phyloP scores from a whole-genome alignment of 2,113 vertebrate species.

The Megaceryle torquata region DNA sequence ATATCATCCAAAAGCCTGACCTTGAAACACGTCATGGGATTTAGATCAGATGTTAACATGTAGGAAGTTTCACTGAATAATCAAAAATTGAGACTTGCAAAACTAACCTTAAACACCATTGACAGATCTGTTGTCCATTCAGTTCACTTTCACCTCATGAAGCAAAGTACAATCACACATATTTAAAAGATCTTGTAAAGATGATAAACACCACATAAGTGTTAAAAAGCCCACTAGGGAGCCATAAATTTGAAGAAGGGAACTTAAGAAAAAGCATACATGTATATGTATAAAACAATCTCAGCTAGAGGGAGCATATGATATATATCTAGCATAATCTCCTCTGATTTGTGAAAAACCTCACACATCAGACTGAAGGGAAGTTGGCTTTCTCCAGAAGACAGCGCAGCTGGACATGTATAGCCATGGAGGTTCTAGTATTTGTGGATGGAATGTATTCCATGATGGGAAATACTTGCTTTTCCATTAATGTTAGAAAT shows the following conservation, averaged over 20 bases:
- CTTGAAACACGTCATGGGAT: constrained; percentile 9
- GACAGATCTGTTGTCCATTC: constrained; percentile 34
- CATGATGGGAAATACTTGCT: background rate
- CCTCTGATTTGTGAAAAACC: constrained; percentile 33
- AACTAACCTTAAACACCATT: constrained; percentile 34
- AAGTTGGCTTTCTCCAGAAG: constrained; percentile 18
- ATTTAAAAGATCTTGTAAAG: constrained; percentile 51
- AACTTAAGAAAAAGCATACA: constrained; percentile 40
- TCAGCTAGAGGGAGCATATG: constrained; percentile 43
- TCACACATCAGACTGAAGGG: background rate
- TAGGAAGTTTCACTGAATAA: constrained; percentile 17
- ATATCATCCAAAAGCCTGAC: constrained; percentile 29
- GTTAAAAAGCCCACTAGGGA: constrained; percentile 50
- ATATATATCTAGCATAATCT: constrained; percentile 39
- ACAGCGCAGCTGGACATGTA: background rate
- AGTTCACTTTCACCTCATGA: constrained; percentile 38
- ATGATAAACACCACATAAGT: constrained; percentile 54
- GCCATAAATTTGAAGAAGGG: constrained; percentile 51
- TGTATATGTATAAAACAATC: background rate
- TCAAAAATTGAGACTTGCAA: constrained; percentile 32
- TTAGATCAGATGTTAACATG: constrained; percentile 39
- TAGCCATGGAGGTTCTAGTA: background rate
- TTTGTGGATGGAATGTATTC: background rate
- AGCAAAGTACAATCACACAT: constrained; percentile 31
- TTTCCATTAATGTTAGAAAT: background rate